These are phyloP conservation scores for Hucho hucho DNA, from an alignment of 2,113 vertebrate genomes.

Conservation along the genomic window DNA sequence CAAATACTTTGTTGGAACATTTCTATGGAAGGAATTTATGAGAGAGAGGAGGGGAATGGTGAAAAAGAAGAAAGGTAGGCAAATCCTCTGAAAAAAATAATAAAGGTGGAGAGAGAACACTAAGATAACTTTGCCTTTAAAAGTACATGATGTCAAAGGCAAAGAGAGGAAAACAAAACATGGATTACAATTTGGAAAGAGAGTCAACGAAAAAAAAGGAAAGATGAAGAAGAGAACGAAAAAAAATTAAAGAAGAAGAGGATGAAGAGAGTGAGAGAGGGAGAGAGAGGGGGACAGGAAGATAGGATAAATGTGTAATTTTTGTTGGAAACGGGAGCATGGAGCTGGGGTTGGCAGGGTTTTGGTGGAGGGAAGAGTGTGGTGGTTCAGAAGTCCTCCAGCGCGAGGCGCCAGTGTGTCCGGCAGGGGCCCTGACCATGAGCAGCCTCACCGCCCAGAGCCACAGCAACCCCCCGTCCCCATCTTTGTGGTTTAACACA, in stretches of 20 bases:
- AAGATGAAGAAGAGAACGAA: conserved; percentile 6
- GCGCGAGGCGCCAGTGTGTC: conserved; percentile 85
- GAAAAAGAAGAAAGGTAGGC: neutral
- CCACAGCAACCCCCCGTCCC: conserved; percentile 69
- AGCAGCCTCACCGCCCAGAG: conserved; percentile 73
- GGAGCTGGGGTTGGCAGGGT: conserved; percentile 76
- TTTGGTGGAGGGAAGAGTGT: conserved; percentile 76
- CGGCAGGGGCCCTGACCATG: conserved; percentile 80
- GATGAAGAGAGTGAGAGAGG: neutral
- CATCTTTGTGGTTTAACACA: conserved; percentile 77
- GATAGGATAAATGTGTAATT: conserved; percentile 63
- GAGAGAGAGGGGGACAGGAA: conserved; percentile 25
- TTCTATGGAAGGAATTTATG: conserved; percentile 63
- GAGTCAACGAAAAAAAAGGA: neutral
- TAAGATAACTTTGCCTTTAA: neutral
- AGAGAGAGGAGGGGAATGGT: conserved; percentile 17
- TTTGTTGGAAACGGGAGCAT: conserved; percentile 67
- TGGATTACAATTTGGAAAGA: neutral
- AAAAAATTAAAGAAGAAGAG: conserved; percentile 1
- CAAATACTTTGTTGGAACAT: conserved; percentile 73
- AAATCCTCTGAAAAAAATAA: neutral
- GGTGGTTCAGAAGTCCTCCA: conserved; percentile 89
- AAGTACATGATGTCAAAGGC: conserved; percentile 13
- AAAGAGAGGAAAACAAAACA: neutral
- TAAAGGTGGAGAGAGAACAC: neutral